Conservation (phyloP, 2,113 vertebrate species). For the Orcinus orca region DNA sequence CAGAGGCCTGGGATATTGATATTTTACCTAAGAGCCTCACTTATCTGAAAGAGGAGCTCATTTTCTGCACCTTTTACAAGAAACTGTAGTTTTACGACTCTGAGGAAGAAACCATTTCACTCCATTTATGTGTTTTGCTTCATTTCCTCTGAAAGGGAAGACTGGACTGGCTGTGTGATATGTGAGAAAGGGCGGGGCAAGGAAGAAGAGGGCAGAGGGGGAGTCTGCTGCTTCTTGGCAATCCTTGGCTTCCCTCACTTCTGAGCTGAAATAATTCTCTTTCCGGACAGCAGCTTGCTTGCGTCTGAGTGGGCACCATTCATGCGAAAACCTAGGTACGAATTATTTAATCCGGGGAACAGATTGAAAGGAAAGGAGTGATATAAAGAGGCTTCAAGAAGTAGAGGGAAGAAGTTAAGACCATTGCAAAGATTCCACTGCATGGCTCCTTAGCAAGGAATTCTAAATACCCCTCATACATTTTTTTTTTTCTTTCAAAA, state of each 20-base stretch:
- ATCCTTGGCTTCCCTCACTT: not conserved
- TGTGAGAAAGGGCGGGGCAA: accelerated
- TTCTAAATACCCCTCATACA: not conserved
- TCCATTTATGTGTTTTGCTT: not conserved
- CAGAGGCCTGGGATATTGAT: not conserved
- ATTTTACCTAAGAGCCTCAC: not conserved
- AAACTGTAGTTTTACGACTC: not conserved
- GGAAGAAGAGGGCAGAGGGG: too few species aligned
- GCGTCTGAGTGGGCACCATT: not conserved
- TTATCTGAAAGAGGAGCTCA: not conserved
- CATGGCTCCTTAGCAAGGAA: not conserved
- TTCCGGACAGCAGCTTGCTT: not conserved
- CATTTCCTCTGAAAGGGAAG: conserved; percentile 14
- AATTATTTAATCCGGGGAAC: not conserved
- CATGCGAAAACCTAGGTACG: not conserved
- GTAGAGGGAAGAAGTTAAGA: not conserved
- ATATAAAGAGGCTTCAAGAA: not conserved
- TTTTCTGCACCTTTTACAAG: not conserved
- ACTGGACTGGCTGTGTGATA: not conserved
- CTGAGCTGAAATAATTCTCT: not conserved
- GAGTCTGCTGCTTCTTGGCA: not conserved
- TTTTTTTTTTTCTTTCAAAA: not conserved
- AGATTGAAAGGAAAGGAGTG: not conserved
- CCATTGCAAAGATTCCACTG: not conserved
- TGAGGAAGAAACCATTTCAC: not conserved